Percentiles rank a stretch among this genome's conserved stretches.
Evolutionary conservation across 1,140 invertebrate genomes (phyloP).

Genomic region (Scaptomyza montana): DNA sequence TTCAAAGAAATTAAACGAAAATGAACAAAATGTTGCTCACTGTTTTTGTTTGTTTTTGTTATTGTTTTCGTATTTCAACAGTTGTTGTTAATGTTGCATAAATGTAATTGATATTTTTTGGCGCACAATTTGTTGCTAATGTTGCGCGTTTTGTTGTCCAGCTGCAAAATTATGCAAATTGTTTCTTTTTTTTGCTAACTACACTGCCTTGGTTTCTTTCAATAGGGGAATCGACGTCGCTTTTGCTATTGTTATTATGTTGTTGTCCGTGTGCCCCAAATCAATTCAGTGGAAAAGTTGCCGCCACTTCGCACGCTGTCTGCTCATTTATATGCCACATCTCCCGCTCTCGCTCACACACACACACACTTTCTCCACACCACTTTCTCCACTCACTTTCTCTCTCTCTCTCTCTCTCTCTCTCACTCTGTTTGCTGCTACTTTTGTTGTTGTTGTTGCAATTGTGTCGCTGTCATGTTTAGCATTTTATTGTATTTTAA

Average conservation of each 20-base stretch:
- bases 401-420: constrained; percentile 14
- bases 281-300: constrained; percentile 81
- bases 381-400: not conserved
- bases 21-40: not conserved
- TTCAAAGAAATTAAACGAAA: not conserved
- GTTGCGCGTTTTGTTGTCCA: constrained; percentile 55
- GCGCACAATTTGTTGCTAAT: constrained; percentile 71
- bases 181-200: constrained; percentile 28
- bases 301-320: constrained; percentile 48
- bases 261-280: constrained; percentile 35
- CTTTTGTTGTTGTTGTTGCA: constrained; percentile 11
- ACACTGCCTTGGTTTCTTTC: constrained; percentile 16
- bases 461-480: constrained; percentile 48
- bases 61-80: not conserved
- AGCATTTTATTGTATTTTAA: constrained; percentile 81
- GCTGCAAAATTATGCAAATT: constrained; percentile 76
- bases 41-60: constrained; percentile 9
- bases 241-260: constrained; percentile 30
- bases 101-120: constrained; percentile 55
- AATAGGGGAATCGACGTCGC: too few relatives aligned
- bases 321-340: constrained; percentile 40
- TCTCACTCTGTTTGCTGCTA: not conserved
- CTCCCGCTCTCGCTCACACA: not conserved
- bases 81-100: constrained; percentile 20
- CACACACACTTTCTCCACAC: not conserved